Evolutionary conservation across 2,888 invertebrate genomes (phyloP).

Genomic region (Nasonovia ribisnigri): DNA sequence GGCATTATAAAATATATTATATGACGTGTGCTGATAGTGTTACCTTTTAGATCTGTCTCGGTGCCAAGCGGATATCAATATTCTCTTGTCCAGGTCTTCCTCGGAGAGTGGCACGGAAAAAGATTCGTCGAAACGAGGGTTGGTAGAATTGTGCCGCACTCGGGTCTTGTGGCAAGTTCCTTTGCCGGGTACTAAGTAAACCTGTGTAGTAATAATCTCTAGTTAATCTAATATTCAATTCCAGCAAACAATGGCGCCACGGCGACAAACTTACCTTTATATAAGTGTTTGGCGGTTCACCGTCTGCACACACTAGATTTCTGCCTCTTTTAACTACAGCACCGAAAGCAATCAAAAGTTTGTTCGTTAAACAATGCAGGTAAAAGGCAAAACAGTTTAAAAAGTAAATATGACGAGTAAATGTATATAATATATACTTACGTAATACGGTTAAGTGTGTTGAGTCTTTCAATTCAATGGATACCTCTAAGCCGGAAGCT

Average conservation of each 20-base stretch:
- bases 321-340: constrained; percentile 51
- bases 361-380: not conserved
- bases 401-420: not conserved
- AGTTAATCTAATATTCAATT: constrained; percentile 62
- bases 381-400: not conserved
- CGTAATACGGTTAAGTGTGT: constrained; percentile 50
- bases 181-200: constrained; percentile 73
- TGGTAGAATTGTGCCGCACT: constrained; percentile 82
- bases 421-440: constrained; percentile 24
- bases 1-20: not conserved
- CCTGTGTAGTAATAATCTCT: constrained; percentile 71
- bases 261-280: constrained; percentile 35
- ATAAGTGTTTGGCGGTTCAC: constrained; percentile 52
- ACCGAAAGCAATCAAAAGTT: constrained; percentile 18
- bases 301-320: constrained; percentile 53
- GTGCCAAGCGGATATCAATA: constrained; percentile 89
- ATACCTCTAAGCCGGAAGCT: constrained; percentile 58
- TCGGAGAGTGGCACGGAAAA: constrained; percentile 78
- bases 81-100: constrained; percentile 75
- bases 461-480: constrained; percentile 36
- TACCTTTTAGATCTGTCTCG: constrained; percentile 86
- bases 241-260: constrained; percentile 23
- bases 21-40: not conserved
- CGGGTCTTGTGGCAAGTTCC: constrained; percentile 81
- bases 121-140: constrained; percentile 85